These are phyloP conservation scores for Condylostylus longicornis DNA, from an alignment of 1,140 invertebrate species.

Conservation along the genomic window DNA sequence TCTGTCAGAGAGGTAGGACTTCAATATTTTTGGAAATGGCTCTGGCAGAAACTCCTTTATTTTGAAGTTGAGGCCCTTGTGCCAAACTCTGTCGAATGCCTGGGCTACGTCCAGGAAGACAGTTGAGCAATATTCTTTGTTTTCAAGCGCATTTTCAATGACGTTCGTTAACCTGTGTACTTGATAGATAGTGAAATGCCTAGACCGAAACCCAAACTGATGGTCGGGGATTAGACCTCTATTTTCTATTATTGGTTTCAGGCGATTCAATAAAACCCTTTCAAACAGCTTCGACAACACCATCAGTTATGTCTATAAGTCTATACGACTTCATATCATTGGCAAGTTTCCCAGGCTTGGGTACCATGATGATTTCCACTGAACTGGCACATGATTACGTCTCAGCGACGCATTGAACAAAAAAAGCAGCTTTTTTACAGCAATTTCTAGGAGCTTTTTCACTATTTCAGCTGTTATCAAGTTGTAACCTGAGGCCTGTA, in stretches of 20 bases:
- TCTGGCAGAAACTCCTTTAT: too few species aligned
- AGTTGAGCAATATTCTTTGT: conserved; percentile 9
- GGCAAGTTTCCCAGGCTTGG: conserved; percentile 21
- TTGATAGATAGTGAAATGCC: conserved; percentile 2
- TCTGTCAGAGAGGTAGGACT: conserved; percentile 16
- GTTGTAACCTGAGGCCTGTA: neutral
- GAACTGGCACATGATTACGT: too few species aligned
- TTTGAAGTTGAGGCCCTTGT: conserved; percentile 13
- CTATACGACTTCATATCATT: conserved; percentile 16
- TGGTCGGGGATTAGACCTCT: neutral
- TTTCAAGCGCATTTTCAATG: conserved; percentile 9
- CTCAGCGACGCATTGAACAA: conserved; percentile 16
- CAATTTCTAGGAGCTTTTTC: neutral
- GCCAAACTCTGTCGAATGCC: too few species aligned
- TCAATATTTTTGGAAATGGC: too few species aligned
- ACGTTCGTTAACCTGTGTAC: neutral
- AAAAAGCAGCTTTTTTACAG: conserved; percentile 14
- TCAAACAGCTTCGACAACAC: conserved; percentile 21
- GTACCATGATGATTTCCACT: too few species aligned
- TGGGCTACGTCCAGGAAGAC: conserved; percentile 17
- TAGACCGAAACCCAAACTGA: neutral
- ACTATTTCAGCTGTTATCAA: neutral
- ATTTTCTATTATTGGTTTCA: neutral
- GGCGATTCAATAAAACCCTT: conserved; percentile 3
- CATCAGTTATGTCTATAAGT: conserved; percentile 23